phyloP scores from a whole-genome alignment of 2,113 vertebrate species.

The Falco punctatus region DNA sequence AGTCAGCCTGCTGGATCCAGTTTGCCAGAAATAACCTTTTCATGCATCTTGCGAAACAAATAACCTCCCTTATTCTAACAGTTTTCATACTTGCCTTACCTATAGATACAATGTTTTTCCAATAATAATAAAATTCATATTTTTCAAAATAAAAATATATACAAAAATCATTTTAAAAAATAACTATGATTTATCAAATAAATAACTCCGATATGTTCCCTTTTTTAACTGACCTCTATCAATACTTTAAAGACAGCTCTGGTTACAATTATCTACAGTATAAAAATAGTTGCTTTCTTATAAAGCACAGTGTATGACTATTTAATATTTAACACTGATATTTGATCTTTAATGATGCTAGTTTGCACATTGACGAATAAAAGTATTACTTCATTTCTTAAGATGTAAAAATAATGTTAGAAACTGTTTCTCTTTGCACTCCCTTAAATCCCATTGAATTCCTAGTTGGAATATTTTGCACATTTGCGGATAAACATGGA shows the following conservation, averaged over 20 bases:
- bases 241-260: background rate
- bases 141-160: background rate
- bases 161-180: background rate
- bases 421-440: background rate
- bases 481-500: background rate
- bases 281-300: background rate
- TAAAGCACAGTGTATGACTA: background rate
- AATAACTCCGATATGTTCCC: background rate
- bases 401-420: background rate
- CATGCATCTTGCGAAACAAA: background rate
- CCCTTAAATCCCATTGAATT: background rate
- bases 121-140: background rate
- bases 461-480: background rate
- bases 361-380: background rate
- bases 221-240: background rate
- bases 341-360: background rate
- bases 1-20: background rate
- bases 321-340: background rate
- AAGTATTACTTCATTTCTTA: background rate
- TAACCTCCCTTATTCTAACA: background rate
- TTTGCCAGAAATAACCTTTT: background rate
- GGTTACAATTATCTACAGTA: background rate
- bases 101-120: background rate
- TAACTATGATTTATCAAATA: background rate
- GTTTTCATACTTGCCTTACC: background rate